Evolutionary conservation across 2,888 invertebrate species (phyloP).

Genomic region (Zygaena filipendulae): DNA sequence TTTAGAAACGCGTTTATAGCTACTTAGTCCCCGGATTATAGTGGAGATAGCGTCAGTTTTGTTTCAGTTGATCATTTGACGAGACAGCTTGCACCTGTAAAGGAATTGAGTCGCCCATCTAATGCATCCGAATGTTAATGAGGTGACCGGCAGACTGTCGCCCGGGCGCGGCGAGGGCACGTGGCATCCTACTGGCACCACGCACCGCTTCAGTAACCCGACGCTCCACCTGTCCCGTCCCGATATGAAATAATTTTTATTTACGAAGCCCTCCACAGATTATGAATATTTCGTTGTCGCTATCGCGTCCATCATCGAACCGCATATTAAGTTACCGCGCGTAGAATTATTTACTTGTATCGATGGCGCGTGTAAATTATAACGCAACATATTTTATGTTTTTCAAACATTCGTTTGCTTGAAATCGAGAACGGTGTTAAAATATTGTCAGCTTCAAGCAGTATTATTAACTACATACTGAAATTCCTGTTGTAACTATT

Average conservation of each 20-base stretch:
- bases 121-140: slow-evolving; percentile 56
- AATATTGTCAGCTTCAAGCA: slow-evolving; percentile 22
- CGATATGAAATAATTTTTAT: slow-evolving; percentile 56
- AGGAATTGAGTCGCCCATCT: slow-evolving; percentile 29
- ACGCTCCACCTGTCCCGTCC: slow-evolving; percentile 62
- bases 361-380: slow-evolving; percentile 38
- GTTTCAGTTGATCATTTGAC: slow-evolving; percentile 32
- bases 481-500: too few species aligned
- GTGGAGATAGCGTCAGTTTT: slow-evolving; percentile 44
- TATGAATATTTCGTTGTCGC: slow-evolving; percentile 51
- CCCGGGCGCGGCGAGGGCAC: slow-evolving; percentile 9
- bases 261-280: slow-evolving; percentile 55
- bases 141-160: slow-evolving; percentile 17
- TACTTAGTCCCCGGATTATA: slow-evolving; percentile 41
- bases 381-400: slow-evolving; percentile 47
- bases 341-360: too few species aligned
- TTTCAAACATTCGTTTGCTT: too few species aligned
- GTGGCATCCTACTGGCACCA: slow-evolving; percentile 16
- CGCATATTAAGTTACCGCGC: slow-evolving; percentile 52
- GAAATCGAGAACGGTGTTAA: too few species aligned
- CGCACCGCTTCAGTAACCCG: slow-evolving; percentile 43
- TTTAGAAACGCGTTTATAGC: slow-evolving; percentile 33
- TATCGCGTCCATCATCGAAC: slow-evolving; percentile 44
- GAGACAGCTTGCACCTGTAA: slow-evolving; percentile 48
- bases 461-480: too few species aligned